Base-by-base conservation (phyloP, 2,113 vertebrate genomes). In the Australoheros scitulus region DNA sequence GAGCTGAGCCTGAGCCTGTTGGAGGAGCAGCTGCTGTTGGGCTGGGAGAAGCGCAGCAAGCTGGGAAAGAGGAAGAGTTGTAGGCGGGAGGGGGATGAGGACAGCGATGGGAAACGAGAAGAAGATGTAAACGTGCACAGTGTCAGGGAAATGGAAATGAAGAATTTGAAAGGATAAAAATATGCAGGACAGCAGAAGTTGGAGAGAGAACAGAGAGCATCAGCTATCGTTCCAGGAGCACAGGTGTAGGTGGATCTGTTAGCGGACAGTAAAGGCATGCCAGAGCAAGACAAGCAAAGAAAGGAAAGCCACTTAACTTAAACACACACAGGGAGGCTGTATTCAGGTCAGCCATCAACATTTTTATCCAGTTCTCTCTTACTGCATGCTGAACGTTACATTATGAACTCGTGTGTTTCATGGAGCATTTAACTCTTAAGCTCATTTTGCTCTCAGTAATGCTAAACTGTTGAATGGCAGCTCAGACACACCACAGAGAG, bases 1-100 rank as follows among this genome's bases (percentile, higher is more conserved):
- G 68, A 97, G 96, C 96, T 97, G 97, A 61, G 97, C 97, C 92
- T 97, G 97, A 11, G 96, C 97, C 95, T 97, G 97, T 87, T 98
- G 97, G 60, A 97, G 95, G 85, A 98, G 95, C 61, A 98, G 91
- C 94, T 98, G 97, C 93, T 97, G 97, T 92, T 97, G 97, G 14
- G 97, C 96, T 0, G 97, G 97, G 82, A 97, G 96, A 90, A 97
- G 96, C 7, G 97, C 97, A 0, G 97, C 97, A 65, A 97, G 96
- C 97, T 97, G 92, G 17, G 17, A 61, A 55, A 24, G 13, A 14
- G 50, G 4, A n/a, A 32, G 13, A 29, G 13, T 1, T 55, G 43
- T 36, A 56, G 43, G 72, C 29, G 18, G 83, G 43, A 47, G 18
- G 77, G 56, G 74, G 41, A 11, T 6, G 7, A 43, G n/a, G 52